Evolutionary conservation across 2,113 vertebrate genomes (phyloP).

Genomic region (Nothocercus nigrocapillus): DNA sequence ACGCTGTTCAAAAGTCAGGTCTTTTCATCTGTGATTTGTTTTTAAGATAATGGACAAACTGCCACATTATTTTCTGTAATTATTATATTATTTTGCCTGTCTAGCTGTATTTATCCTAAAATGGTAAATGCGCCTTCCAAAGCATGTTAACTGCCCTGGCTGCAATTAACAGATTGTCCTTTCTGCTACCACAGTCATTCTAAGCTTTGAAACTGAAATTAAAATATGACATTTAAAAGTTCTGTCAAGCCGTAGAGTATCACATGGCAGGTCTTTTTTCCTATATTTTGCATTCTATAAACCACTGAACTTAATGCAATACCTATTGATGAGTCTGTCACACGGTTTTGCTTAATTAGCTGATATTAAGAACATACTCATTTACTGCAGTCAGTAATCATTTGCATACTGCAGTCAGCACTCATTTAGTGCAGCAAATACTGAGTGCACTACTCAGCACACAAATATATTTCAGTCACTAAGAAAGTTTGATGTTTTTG

Average conservation of each 20-base stretch:
- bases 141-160: not conserved
- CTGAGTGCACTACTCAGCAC: not conserved
- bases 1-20: not conserved
- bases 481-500: not conserved
- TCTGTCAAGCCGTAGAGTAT: not conserved
- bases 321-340: not conserved
- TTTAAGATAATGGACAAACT: not conserved
- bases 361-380: not conserved
- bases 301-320: not conserved
- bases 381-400: not conserved
- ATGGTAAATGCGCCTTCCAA: not conserved
- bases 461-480: not conserved
- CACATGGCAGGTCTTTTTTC: not conserved
- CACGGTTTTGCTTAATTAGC: not conserved
- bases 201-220: not conserved
- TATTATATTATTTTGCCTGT: not conserved
- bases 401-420: not conserved
- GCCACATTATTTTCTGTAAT: not conserved
- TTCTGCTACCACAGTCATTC: not conserved
- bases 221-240: not conserved
- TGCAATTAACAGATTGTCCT: not conserved
- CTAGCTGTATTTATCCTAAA: not conserved
- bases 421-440: not conserved
- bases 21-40: not conserved
- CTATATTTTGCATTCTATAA: not conserved